Percentiles rank a stretch among this genome's conserved stretches.
phyloP scores from a whole-genome alignment of 2,797 vertebrate species.

The Schizopygopsis malacanthus region DNA sequence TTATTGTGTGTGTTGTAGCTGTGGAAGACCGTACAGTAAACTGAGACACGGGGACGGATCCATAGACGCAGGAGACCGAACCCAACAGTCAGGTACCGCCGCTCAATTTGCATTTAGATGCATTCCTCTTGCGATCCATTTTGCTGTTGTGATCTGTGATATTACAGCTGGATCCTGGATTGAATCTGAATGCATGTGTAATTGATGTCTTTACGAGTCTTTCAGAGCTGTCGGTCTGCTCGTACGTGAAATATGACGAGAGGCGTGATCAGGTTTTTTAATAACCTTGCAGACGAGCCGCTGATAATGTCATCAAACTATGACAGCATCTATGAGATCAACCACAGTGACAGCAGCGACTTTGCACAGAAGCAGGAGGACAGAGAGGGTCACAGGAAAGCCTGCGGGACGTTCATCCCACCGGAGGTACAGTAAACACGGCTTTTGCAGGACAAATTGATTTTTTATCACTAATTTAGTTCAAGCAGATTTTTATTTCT shows the following conservation, averaged over 20 bases:
- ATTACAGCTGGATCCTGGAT: constrained; percentile 3
- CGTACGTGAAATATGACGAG: neutral
- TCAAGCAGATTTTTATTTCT: neutral
- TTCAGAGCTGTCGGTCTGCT: constrained; percentile 8
- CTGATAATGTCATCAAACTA: constrained; percentile 91
- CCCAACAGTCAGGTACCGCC: constrained; percentile 84
- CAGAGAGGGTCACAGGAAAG: constrained; percentile 76
- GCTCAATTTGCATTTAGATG: constrained; percentile 43
- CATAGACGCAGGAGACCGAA: constrained; percentile 80
- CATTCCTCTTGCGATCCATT: constrained; percentile 28
- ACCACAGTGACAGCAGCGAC: constrained; percentile 94
- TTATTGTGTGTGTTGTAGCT: constrained; percentile 74
- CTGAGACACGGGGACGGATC: constrained; percentile 80
- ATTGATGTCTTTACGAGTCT: constrained; percentile 16
- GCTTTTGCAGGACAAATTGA: neutral
- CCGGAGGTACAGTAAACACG: constrained; percentile 71
- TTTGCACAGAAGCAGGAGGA: constrained; percentile 89
- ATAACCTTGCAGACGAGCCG: constrained; percentile 80
- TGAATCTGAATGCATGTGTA: constrained; percentile 16
- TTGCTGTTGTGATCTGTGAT: constrained; percentile 12
- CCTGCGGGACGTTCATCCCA: constrained; percentile 74
- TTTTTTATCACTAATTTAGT: neutral
- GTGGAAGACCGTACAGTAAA: constrained; percentile 89
- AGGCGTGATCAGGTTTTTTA: constrained; percentile 34
- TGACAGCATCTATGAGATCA: constrained; percentile 88